Evolutionary conservation across 37 sponge, comb jelly and placozoan genomes (phyloP).

Genomic region (Hexactinellida sp.): DNA sequence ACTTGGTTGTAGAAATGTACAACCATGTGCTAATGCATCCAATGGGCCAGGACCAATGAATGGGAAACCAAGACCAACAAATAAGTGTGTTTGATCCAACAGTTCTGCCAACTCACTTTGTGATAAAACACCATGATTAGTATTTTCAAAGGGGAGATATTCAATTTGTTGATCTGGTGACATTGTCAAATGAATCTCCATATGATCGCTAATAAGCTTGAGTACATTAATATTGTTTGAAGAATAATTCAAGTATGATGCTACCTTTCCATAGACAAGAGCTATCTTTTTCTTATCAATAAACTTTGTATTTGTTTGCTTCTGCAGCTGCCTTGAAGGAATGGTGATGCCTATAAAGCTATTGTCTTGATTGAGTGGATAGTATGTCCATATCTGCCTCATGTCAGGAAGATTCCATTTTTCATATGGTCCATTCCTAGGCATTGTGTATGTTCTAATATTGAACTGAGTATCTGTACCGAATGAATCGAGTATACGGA

Average conservation of each 20-base stretch:
- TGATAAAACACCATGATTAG: background rate
- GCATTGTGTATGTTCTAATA: background rate
- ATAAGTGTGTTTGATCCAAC: background rate
- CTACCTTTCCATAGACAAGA: background rate
- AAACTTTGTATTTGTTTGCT: too few species aligned
- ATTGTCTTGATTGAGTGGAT: background rate
- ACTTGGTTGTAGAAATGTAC: background rate
- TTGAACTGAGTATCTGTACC: background rate
- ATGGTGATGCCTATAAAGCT: background rate
- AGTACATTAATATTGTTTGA: background rate
- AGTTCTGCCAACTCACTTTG: background rate
- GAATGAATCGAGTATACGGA: background rate
- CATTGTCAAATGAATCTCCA: background rate
- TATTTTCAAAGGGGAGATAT: background rate
- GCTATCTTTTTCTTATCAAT: background rate
- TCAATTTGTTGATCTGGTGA: background rate
- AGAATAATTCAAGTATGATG: background rate
- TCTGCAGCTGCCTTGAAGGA: background rate
- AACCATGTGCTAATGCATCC: background rate
- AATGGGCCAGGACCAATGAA: background rate
- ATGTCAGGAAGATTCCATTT: background rate
- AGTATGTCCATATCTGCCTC: background rate
- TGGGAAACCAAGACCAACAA: background rate
- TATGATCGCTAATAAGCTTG: background rate
- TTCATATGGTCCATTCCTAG: background rate